Evolutionary conservation across 1,140 invertebrate genomes (phyloP), one percentile per base, ranked within the genome.

Genomic region (Scylla paramamosain): DNA sequence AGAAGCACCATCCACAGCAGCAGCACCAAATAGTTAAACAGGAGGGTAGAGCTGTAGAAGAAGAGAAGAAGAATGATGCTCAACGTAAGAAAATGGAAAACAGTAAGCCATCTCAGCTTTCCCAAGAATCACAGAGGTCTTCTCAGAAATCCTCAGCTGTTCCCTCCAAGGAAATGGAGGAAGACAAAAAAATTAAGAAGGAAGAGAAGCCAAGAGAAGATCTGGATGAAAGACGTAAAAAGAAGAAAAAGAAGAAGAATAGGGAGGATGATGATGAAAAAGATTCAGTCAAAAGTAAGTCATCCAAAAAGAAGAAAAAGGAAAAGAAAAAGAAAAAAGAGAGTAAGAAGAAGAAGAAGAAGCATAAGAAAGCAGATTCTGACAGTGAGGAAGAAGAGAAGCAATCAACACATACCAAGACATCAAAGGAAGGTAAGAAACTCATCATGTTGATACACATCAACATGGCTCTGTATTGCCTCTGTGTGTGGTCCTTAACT

Each of bases 271-370:
- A 92, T 4, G 91, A 95, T n/a, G 94, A 92, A 29, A 86, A 92
- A 20, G 91, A 52, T 77, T 93, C 91, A 46, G 91, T 88, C n/a
- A 95, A 95, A 31, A 93, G 84, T 45, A 95, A 89, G 20, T 93
- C 91, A 16, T 86, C 77, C 86, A 94, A 94, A 39, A 95, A 91
- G 32, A 95, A 95, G 90, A 95, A 95, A 89, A 95, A 95, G 83
- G 91, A 95, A 82, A 95, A 95, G 94, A 92, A 95, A 25, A 95
- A 95, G 82, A 93, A 95, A 48, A 95, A 93, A 28, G 59, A 95
- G 4, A 89, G 83, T 14, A 92, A 95, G 48, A 95, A 92, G 28
- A 95, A 95, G 32, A 95, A 95, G 94, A 92, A 95, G 31, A 95
- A 95, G 25, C 91, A 92, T 52, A 93, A 95, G 32, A 45, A 86